Evolutionary conservation across 2,113 vertebrate species (phyloP), one percentile per base, ranked within the genome.

Genomic region (Gallinago undulata): DNA sequence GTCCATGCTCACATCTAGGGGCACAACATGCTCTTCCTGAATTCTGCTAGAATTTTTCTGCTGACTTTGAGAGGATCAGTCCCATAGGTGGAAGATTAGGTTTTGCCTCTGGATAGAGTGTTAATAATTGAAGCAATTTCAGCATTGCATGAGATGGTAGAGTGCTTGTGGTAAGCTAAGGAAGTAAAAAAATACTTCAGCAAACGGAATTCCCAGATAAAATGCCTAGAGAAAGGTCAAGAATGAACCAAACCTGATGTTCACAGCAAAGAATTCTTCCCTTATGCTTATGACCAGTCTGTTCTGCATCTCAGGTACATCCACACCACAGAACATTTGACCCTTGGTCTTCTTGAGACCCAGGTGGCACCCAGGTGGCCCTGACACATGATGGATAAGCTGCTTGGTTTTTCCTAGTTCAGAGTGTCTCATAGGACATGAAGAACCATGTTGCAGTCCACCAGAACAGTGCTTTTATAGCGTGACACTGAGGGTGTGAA

Each of bases 401-500:
- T 82, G 8, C 35, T 79, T 84, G 63, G 6, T 31, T 63, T 84
- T 88, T 74, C 47, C 53, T 17, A 41, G n/a, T 35, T 77, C 41
- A 50, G 66, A 59, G 35, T 22, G 18, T 73, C 35, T 85, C 67
- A 18, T 2, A 70, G 41, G 45, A 33, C 2, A 0, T 19, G 35
- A 68, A 76, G 63, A 31, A 51, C 59, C 24, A 5, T 30, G 37
- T 22, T 84, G 41, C 59, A 66, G 15, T 39, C 13, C 45, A 28
- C 25, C 55, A 43, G 37, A 47, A 47, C n/a, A 14, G 12, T 0
- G 0, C 9, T 72, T 72, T 48, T 60, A 33, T 18, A 76, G 30
- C 0, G 0, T 39, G 57, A 39, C 59, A 33, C 33, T 4, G 21
- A 82, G 67, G 0, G 3, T 37, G 30, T 59, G 41, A 55, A 13